A percentile compares a stretch with the other conserved stretches of the same genome.
Conservation (phyloP, 2,113 vertebrate species). For the Azemiops feae region DNA sequence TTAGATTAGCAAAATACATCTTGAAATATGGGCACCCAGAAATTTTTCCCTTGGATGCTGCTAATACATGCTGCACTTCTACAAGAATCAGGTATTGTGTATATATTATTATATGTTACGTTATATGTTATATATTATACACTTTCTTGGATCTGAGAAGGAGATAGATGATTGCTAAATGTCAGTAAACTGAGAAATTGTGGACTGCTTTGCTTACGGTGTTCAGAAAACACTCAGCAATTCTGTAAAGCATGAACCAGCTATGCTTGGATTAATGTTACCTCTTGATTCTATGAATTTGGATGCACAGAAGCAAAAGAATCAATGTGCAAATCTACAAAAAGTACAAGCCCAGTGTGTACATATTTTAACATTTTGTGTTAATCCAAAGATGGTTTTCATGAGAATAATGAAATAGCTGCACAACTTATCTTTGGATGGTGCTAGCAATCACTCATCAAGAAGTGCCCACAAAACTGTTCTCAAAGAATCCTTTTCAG, state of each 20-base stretch:
- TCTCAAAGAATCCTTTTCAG: not conserved
- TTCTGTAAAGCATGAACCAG: not conserved
- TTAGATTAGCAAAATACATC: not conserved
- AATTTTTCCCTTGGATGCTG: not conserved
- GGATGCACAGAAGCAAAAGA: not conserved
- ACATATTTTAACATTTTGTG: not conserved
- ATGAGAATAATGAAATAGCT: not conserved
- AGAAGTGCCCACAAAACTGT: not conserved
- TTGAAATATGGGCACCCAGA: not conserved
- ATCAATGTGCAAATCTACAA: not conserved
- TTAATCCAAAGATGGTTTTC: not conserved
- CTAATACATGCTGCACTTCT: not conserved
- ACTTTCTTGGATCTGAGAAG: not conserved
- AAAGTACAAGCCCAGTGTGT: not conserved
- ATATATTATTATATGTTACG: not conserved
- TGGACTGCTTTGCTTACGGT: not conserved
- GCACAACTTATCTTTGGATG: not conserved
- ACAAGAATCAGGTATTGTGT: conserved; percentile 14
- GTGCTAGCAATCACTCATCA: not conserved
- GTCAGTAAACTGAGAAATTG: not conserved
- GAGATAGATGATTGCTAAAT: not conserved
- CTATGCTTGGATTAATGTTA: not conserved
- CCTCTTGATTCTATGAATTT: not conserved
- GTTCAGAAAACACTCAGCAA: not conserved
- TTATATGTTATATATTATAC: not conserved